Base-by-base conservation (phyloP, 2,113 vertebrate genomes). In the Thunnus thynnus region DNA sequence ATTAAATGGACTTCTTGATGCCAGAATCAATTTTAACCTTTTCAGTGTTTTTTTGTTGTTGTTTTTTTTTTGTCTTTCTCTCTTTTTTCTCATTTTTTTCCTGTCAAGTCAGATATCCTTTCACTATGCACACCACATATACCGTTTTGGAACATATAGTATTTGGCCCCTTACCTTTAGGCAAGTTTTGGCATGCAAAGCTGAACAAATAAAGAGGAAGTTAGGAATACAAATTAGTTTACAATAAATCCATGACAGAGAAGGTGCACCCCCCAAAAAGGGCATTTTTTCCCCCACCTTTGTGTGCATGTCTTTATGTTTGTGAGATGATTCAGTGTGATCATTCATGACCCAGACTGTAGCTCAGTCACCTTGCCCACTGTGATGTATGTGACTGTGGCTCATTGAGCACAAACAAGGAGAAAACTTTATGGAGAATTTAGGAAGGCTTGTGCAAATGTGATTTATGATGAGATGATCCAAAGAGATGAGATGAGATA, bases 291-390 rank as follows among this genome's bases (percentile, higher is more conserved):
- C 50, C 20, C 62, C 48, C 14, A 48, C 60, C 13, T 51, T 20
- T 64, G 32, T 54, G 52, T 46, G 13, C 48, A 18, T 22, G 30
- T 74, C 51, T 78, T 44, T 22, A 46, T 56, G 20, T 57, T 30
- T 70, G 64, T 54, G 62, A 75, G 52, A 80, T 80, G 78, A 84
- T 83, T 89, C 52, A 77, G 72, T 80, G 76, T 82, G 86, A 87
- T 89, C 85, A 82, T 88, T 93, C 71, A 82, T 86, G 80, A 83
- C 67, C 71, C 69, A 56, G 60, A 64, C 83, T 71, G 70, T 74
- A 76, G 82, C 84, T 86, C 82, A 88, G 89, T 90, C 88, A 92
- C 91, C 89, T 92, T 91, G 80, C 80, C 76, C 32, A 18, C 32
- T 65, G 86, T 88, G 87, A 88, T 86, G 81, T 82, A 87, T 85